A percentile compares a stretch with the other conserved stretches of the same genome.
phyloP scores from a whole-genome alignment of 2,797 vertebrate genomes.

The Neosalanx taihuensis region DNA sequence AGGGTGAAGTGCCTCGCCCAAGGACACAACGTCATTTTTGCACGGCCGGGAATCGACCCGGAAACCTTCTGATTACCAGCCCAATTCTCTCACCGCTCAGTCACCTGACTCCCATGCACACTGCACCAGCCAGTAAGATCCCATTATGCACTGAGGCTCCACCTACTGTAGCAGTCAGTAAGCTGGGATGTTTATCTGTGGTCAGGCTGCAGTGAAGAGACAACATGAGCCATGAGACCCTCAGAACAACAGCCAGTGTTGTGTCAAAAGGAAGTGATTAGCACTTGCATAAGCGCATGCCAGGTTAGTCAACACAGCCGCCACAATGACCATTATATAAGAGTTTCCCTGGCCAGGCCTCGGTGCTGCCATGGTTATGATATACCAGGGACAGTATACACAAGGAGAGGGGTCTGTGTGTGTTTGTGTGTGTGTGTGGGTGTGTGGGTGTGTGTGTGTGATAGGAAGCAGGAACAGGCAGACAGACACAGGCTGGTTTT shows the following conservation, averaged over 20 bases:
- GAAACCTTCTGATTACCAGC: too few relatives aligned
- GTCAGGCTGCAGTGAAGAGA: background rate
- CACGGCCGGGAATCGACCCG: too few relatives aligned
- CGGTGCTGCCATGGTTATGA: slow-evolving; percentile 13
- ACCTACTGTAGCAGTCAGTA: background rate
- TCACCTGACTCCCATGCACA: too few relatives aligned
- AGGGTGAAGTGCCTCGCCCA: too few relatives aligned
- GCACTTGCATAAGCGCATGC: slow-evolving; percentile 20
- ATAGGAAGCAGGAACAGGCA: slow-evolving; percentile 46
- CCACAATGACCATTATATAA: slow-evolving; percentile 49
- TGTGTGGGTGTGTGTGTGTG: slow-evolving; percentile 25
- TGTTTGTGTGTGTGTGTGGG: slow-evolving; percentile 22
- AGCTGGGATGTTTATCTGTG: background rate
- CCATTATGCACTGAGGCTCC: background rate
- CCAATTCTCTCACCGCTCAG: too few relatives aligned
- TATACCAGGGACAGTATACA: background rate
- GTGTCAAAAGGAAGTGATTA: slow-evolving; percentile 17
- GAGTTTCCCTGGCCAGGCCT: slow-evolving; percentile 29
- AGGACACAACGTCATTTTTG: too few relatives aligned
- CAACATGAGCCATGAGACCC: background rate
- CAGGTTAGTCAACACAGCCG: slow-evolving; percentile 36
- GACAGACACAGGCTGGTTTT: slow-evolving; percentile 39
- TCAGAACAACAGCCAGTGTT: background rate
- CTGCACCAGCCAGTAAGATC: background rate
- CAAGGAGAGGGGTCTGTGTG: slow-evolving; percentile 6